These are phyloP conservation scores for Urocyon cinereoargenteus DNA, from an alignment of 2,797 vertebrate species.

Conservation along the genomic window DNA sequence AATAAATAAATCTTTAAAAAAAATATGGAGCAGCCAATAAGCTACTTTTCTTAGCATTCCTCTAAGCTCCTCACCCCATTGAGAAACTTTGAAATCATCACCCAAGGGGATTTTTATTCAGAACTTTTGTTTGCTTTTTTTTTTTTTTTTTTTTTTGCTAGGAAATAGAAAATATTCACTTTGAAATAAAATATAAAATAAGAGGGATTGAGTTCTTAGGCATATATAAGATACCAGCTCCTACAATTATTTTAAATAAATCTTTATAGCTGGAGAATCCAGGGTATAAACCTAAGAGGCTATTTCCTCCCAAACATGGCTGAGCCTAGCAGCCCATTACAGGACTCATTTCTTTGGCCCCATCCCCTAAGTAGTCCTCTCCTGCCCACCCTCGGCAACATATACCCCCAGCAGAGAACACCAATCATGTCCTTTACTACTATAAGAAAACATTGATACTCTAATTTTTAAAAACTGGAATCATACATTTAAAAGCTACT, in stretches of 20 bases:
- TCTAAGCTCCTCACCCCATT: neutral
- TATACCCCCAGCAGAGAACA: neutral
- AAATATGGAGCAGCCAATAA: neutral
- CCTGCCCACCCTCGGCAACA: neutral
- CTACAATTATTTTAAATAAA: conserved; percentile 19
- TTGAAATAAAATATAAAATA: conserved; percentile 52
- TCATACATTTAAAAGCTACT: neutral
- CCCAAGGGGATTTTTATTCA: neutral
- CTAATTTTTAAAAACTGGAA: neutral
- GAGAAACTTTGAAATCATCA: conserved; percentile 10
- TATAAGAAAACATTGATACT: neutral
- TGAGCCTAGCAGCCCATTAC: neutral
- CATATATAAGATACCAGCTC: neutral
- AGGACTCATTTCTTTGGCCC: neutral
- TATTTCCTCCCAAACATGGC: neutral
- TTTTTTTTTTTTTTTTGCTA: neutral
- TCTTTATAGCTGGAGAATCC: conserved; percentile 16
- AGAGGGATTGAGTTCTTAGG: conserved; percentile 27
- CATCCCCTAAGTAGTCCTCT: neutral
- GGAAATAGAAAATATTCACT: conserved; percentile 48
- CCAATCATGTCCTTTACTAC: neutral
- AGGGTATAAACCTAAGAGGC: neutral
- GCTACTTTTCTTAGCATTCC: neutral
- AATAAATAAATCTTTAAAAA: too few relatives aligned
- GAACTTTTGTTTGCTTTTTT: neutral